Percentiles rank a stretch among this genome's conserved stretches.
These are phyloP conservation scores for Emydocephalus ijimae DNA, from an alignment of 2,113 vertebrate genomes.

Conservation along the genomic window DNA sequence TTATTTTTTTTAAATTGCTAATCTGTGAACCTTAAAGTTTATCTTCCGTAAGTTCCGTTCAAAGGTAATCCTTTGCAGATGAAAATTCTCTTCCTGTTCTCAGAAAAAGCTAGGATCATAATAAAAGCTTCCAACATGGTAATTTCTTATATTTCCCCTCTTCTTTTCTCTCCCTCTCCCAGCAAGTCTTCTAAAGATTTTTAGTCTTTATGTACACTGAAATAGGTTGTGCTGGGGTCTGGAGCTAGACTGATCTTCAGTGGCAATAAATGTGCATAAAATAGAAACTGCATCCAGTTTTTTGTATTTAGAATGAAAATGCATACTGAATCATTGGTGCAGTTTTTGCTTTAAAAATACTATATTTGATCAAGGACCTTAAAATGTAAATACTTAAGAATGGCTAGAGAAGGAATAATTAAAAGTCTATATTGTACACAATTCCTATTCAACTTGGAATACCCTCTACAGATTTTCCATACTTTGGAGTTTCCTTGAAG, in stretches of 20 bases:
- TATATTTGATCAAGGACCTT: background rate
- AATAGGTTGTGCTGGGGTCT: background rate
- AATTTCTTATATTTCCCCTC: background rate
- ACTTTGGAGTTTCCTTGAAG: slow-evolving; percentile 68
- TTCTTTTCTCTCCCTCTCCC: background rate
- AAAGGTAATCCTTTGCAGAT: background rate
- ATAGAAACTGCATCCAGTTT: no score
- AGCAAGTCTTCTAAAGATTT: background rate
- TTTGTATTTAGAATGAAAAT: background rate
- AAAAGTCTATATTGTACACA: slow-evolving; percentile 54
- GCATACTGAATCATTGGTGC: background rate
- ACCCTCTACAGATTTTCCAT: slow-evolving; percentile 65
- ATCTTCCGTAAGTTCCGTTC: background rate
- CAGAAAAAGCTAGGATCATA: background rate
- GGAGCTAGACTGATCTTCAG: background rate
- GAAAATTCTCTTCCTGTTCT: background rate
- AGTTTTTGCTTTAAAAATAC: background rate
- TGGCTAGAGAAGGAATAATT: background rate
- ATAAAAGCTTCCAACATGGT: background rate
- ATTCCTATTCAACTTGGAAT: slow-evolving; percentile 66
- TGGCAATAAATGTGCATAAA: background rate
- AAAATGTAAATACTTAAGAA: background rate
- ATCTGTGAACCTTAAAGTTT: background rate
- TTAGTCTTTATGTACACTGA: background rate
- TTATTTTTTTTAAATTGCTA: background rate